Conservation (phyloP, 1,140 invertebrate species). For the Cydia strobilella region DNA sequence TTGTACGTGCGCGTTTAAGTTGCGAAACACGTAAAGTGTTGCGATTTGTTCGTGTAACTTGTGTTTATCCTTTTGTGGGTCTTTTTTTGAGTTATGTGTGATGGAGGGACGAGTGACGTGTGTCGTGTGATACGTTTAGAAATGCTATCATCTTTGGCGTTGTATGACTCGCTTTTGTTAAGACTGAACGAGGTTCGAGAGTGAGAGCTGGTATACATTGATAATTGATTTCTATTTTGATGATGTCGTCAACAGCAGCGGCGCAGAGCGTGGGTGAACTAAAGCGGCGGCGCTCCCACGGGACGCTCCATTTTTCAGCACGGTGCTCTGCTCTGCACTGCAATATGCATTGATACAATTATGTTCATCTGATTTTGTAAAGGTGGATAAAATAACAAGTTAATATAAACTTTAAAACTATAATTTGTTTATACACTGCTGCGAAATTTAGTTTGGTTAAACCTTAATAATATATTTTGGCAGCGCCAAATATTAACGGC, state of each 20-base stretch:
- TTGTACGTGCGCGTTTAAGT: constrained; percentile 69
- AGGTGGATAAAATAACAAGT: too few relatives aligned
- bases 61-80: constrained; percentile 68
- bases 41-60: constrained; percentile 73
- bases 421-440: too few relatives aligned
- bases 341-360: too few relatives aligned
- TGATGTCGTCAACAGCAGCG: not conserved
- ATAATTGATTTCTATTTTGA: not conserved
- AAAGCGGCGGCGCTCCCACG: too few relatives aligned
- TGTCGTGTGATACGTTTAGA: constrained; percentile 44
- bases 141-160: not conserved
- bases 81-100: constrained; percentile 67
- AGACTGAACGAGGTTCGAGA: not conserved
- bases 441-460: too few relatives aligned
- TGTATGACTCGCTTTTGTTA: not conserved
- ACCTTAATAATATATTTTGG: too few relatives aligned
- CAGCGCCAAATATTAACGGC: too few relatives aligned
- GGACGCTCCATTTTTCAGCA: too few relatives aligned
- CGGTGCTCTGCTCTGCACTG: too few relatives aligned
- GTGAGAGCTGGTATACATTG: not conserved
- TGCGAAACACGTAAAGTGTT: constrained; percentile 75
- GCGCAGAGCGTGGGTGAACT: too few relatives aligned
- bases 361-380: too few relatives aligned
- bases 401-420: too few relatives aligned
- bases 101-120: constrained; percentile 54